Evolutionary conservation across 2,888 invertebrate genomes (phyloP), one percentile per base, ranked within the genome.

Genomic region (Omphaloscelis lunosa): DNA sequence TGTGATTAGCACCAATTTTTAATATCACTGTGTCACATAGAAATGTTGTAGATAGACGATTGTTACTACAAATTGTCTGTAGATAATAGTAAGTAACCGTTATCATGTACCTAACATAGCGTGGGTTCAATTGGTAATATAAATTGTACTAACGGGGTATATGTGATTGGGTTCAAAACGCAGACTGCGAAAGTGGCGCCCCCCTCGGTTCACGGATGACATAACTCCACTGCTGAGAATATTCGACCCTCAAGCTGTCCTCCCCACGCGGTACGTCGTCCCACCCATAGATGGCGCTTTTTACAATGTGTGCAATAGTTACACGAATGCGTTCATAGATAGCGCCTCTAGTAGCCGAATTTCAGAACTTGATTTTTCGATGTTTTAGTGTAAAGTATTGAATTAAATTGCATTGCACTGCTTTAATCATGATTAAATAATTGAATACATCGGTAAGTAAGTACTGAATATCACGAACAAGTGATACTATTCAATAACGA

Each of bases 141-240:
- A 85, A 86, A 85, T 88, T 89, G 79, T 88, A 91, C 89, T 92
- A 91, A 91, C 88, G 88, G 91, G 92, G 90, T 91, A 80, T 82
- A 80, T 88, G 92, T 91, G 92, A 90, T 93, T 93, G 92, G 94
- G 92, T 92, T 92, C 89, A 89, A 93, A 94, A 94, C 91, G 90
- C 96, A 98, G 98, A 95, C 97, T 97, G 94, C 98, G 98, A 96
- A 98, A 98, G 96, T 98, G 98, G 98, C 98, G 98, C 91, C 98
- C 98, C 93, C 98, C 98, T 89, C 97, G 98, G 95, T 98, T 98
- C 97, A 97, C 97, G 90, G 98, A 98, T 92, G 98, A 98, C 97
- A 98, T 98, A 93, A 98, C 98, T 92, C 98, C 98, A 95, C 97
- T 98, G 95, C 97, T 98, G 96, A 97, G 98, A 95, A 97, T 98